Conservation (phyloP, 2,113 vertebrate species). For the Craseonycteris thonglongyai region DNA sequence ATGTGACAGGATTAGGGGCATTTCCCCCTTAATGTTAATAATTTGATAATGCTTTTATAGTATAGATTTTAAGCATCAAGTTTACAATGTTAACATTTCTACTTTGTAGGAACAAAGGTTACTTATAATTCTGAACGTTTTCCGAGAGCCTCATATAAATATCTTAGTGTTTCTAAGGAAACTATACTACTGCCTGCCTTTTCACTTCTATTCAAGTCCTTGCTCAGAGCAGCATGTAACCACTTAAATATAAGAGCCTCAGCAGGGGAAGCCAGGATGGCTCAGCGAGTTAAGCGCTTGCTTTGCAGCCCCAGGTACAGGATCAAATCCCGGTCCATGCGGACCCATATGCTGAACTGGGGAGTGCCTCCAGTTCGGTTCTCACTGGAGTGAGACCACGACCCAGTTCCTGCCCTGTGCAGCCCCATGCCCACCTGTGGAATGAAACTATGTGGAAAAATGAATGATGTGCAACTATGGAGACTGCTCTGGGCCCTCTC, state of each 20-base stretch:
- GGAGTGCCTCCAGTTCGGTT: too few species aligned
- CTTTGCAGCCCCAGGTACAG: too few species aligned
- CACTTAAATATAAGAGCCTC: not conserved
- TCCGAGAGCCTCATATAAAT: not conserved
- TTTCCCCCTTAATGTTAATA: not conserved
- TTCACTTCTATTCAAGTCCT: not conserved
- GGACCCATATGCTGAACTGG: too few species aligned
- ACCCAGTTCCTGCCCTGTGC: too few species aligned
- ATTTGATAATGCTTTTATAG: not conserved
- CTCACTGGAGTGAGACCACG: too few species aligned
- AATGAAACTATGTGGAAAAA: too few species aligned
- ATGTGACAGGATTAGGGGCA: not conserved
- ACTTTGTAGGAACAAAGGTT: not conserved
- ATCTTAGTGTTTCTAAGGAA: not conserved
- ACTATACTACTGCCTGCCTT: not conserved
- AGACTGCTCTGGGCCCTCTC: too few species aligned
- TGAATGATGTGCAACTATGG: too few species aligned
- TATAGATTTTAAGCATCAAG: not conserved
- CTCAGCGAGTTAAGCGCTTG: too few species aligned
- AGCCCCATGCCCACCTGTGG: too few species aligned
- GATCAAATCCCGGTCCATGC: too few species aligned
- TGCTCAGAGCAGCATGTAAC: not conserved
- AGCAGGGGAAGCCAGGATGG: too few species aligned
- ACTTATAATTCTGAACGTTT: conserved; percentile 1
- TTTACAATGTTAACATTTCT: conserved; percentile 1